These are phyloP conservation scores for Drosophila kurseongensis DNA, from an alignment of 1,140 invertebrate species.

Conservation along the genomic window DNA sequence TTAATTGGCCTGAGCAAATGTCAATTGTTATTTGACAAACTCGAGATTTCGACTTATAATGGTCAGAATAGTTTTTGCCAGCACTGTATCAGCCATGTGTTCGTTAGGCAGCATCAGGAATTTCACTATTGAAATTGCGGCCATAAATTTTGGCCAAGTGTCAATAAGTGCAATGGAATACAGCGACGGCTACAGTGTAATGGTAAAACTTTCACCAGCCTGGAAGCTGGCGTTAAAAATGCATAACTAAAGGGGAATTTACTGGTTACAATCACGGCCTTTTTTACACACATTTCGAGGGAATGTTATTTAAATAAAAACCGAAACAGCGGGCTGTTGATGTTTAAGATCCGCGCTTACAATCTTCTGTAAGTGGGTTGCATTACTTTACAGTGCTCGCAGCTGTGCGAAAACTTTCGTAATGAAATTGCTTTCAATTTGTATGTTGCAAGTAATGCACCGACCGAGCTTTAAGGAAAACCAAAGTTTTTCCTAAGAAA, in stretches of 20 bases:
- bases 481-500: conserved; percentile 18
- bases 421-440: conserved; percentile 51
- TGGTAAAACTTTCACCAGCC: conserved; percentile 35
- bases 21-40: conserved; percentile 57
- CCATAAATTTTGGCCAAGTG: conserved; percentile 70
- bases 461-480: conserved; percentile 2
- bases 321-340: background rate
- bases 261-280: conserved; percentile 24
- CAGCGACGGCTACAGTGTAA: conserved; percentile 46
- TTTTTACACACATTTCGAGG: conserved; percentile 7
- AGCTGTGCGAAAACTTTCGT: conserved; percentile 48
- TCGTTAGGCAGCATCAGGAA: conserved; percentile 21
- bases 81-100: conserved; percentile 33
- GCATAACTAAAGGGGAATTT: conserved; percentile 64
- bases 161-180: conserved; percentile 66
- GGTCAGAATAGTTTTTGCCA: conserved; percentile 29
- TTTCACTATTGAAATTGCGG: conserved; percentile 43
- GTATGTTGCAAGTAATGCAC: conserved; percentile 1
- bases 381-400: conserved; percentile 22
- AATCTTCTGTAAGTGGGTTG: conserved; percentile 18
- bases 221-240: conserved; percentile 52
- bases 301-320: conserved; percentile 27
- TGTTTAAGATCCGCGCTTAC: conserved; percentile 26
- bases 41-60: conserved; percentile 13
- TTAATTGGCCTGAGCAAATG: conserved; percentile 75